Conservation (phyloP, 1,140 invertebrate genomes). For the Saccostrea echinata region DNA sequence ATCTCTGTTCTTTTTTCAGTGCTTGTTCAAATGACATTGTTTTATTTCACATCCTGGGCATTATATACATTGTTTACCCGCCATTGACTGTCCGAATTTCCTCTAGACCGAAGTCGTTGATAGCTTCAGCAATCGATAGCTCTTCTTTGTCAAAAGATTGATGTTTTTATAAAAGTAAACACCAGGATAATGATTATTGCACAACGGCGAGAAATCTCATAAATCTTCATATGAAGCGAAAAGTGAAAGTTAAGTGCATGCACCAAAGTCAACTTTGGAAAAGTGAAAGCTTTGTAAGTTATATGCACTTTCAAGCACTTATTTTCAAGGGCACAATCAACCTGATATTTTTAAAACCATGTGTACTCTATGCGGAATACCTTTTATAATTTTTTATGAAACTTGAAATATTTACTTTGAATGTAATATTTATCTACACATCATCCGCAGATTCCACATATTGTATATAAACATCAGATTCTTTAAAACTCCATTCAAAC, state of each 20-base stretch:
- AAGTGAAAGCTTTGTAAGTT: neutral
- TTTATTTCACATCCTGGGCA: neutral
- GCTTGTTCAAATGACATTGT: neutral
- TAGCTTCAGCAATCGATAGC: neutral
- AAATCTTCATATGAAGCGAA: neutral
- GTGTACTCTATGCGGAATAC: no score
- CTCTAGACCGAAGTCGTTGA: neutral
- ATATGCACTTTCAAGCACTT: conserved; percentile 5
- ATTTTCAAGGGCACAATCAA: neutral
- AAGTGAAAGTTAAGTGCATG: conserved; percentile 10
- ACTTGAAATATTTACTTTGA: no score
- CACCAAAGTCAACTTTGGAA: conserved; percentile 3
- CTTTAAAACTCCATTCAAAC: no score
- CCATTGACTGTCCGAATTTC: conserved; percentile 33
- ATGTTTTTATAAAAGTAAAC: conserved; percentile 29
- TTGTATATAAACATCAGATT: no score
- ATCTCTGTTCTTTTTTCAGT: neutral
- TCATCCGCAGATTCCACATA: no score
- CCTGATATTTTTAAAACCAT: no score
- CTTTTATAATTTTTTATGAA: no score
- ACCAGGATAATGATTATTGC: conserved; percentile 21
- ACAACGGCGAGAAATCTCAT: neutral
- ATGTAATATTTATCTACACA: no score
- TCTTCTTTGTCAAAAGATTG: neutral
- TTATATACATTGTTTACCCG: neutral